These are phyloP conservation scores for Andrena bicolor DNA, from an alignment of 2,888 invertebrate species.

Conservation along the genomic window DNA sequence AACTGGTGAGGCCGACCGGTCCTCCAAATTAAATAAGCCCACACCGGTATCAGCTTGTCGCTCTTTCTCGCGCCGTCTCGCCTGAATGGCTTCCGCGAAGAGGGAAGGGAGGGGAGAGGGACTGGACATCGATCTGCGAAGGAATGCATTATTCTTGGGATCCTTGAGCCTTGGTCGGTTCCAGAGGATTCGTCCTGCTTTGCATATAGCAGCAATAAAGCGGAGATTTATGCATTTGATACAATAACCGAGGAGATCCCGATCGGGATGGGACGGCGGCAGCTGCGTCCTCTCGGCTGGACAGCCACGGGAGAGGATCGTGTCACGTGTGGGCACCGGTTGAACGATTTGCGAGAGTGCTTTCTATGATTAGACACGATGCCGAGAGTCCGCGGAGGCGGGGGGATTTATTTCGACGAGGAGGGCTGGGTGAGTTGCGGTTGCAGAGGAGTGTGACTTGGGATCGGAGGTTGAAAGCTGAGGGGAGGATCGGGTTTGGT, in stretches of 20 bases:
- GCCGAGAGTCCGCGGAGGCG: not conserved
- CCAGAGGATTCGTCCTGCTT: slow-evolving; percentile 69
- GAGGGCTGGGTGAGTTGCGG: not conserved
- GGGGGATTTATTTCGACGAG: not conserved
- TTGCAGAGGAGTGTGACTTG: not conserved
- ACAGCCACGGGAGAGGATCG: not conserved
- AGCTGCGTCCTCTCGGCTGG: slow-evolving; percentile 47
- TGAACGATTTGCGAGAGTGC: slow-evolving; percentile 9
- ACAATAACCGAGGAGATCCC: slow-evolving; percentile 67
- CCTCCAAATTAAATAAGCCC: slow-evolving; percentile 73
- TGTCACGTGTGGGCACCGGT: slow-evolving; percentile 6
- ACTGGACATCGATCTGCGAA: slow-evolving; percentile 57
- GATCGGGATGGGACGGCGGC: slow-evolving; percentile 57
- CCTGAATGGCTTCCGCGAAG: not conserved
- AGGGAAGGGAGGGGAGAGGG: slow-evolving; percentile 9
- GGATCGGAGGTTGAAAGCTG: not conserved
- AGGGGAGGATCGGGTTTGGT: not conserved
- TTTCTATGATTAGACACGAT: slow-evolving; percentile 28
- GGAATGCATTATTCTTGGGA: slow-evolving; percentile 64
- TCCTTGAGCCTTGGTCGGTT: slow-evolving; percentile 37
- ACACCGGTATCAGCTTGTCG: slow-evolving; percentile 47
- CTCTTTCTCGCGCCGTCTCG: slow-evolving; percentile 56
- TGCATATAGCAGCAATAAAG: slow-evolving; percentile 79
- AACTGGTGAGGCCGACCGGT: slow-evolving; percentile 62
- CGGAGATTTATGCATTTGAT: slow-evolving; percentile 76